Conservation (phyloP, 2,113 vertebrate species). For the Glaucidium brasilianum region DNA sequence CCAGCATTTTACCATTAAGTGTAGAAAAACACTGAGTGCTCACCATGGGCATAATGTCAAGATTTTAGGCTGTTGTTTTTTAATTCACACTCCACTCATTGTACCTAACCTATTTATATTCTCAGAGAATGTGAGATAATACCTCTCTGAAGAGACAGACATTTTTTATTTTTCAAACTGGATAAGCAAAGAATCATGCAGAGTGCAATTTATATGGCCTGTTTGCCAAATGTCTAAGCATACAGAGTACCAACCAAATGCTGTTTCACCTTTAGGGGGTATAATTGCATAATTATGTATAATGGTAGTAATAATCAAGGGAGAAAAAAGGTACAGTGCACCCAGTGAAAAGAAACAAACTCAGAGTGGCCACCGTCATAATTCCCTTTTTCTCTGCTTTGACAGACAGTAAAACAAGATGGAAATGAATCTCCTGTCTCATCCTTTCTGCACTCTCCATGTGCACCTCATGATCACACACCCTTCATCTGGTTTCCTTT, state of each 20-base stretch:
- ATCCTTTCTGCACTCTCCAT: background rate
- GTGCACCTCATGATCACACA: background rate
- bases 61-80: background rate
- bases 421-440: background rate
- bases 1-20: background rate
- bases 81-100: background rate
- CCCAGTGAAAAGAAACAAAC: conserved; percentile 1
- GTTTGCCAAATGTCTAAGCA: background rate
- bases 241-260: background rate
- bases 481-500: background rate
- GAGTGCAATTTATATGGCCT: background rate
- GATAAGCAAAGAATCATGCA: background rate
- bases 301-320: background rate
- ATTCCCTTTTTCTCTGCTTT: conserved; percentile 15
- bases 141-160: background rate
- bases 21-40: background rate
- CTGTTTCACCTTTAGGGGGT: background rate
- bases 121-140: background rate
- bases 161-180: background rate
- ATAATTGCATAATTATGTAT: conserved; percentile 48
- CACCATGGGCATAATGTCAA: conserved; percentile 2
- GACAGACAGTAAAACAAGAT: background rate
- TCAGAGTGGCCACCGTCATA: background rate
- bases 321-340: background rate
- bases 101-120: conserved; percentile 10